Evolutionary conservation across 2,113 vertebrate species (phyloP), one percentile per base, ranked within the genome.

Genomic region (Strix aluco): DNA sequence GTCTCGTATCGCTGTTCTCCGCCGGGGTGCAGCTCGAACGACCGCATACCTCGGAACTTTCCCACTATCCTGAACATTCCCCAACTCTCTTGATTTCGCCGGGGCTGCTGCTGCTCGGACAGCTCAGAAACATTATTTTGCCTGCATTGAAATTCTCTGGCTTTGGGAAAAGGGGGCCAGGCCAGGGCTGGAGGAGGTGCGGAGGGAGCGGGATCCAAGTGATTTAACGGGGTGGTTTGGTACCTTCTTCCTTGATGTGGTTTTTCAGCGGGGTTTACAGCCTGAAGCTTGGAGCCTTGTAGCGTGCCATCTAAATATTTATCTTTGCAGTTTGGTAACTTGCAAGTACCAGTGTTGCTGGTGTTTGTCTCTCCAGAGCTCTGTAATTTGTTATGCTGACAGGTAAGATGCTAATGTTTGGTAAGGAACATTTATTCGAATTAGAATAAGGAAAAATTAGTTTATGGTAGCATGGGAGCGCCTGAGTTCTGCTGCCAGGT

Each of bases 371-470:
- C n/a, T 47, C n/a, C 63, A 38, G 59, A n/a, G 70, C 54, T 78
- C 77, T 75, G 71, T 1, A 0, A 6, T 62, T 42, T 32, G 32
- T 90, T 71, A 34, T 2, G 7, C 9, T 30, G 40, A 8, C 72
- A 61, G 78, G 61, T 40, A 8, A 40, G 69, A 17, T 46, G 29
- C 74, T 70, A 46, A 25, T 2, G 5, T 9, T 30, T 44, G 92
- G 54, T n/a, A 62, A 58, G 1, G 23, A 72, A 38, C 22, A 5
- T 44, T 67, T 44, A 21, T 34, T 57, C 4, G 2, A 44, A 23
- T 46, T 3, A 17, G 13, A 51, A 40, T 2, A 16, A 67, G 65
- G 6, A 51, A 72, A 59, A 19, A 1, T 2, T 0, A 1, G 32
- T 47, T 72, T 38, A 21, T n/a, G 5, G n/a, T 26, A 47, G 44